A percentile compares a stretch with the other conserved stretches of the same genome.
These are phyloP conservation scores for Chaetodon trifascialis DNA, from an alignment of 2,113 vertebrate genomes.

Conservation along the genomic window DNA sequence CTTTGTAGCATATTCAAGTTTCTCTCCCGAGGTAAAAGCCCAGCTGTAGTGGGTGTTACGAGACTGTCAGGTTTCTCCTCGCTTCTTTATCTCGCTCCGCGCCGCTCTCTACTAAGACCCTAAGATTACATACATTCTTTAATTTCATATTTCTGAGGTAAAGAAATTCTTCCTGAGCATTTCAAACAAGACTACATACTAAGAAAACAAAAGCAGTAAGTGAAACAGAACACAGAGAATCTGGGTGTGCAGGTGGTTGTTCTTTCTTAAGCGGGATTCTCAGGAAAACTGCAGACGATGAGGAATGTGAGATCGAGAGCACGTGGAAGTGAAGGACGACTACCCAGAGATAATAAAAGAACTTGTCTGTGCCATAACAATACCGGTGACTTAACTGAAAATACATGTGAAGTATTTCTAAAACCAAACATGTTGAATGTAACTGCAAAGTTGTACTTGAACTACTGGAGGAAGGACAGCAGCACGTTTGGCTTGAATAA, in stretches of 20 bases:
- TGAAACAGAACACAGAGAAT: constrained; percentile 70
- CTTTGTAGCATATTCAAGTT: constrained; percentile 95
- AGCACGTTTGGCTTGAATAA: constrained; percentile 20
- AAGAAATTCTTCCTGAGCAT: constrained; percentile 98
- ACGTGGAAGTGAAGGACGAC: constrained; percentile 30
- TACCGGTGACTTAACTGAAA: constrained; percentile 7
- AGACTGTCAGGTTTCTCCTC: constrained; percentile 76
- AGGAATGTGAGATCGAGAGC: constrained; percentile 76
- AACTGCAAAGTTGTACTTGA: constrained; percentile 3
- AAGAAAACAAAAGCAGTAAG: constrained; percentile 80
- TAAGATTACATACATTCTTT: constrained; percentile 91
- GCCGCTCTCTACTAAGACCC: constrained; percentile 83
- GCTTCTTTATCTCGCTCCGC: constrained; percentile 48
- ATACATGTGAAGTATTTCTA: constrained; percentile 11
- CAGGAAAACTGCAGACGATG: constrained; percentile 69
- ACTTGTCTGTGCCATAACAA: not conserved
- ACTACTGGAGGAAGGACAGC: constrained; percentile 38
- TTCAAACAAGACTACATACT: constrained; percentile 91
- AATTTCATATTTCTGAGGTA: constrained; percentile 92
- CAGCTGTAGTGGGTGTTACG: constrained; percentile 79
- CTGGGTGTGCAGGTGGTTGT: constrained; percentile 56
- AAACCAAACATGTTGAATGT: not conserved
- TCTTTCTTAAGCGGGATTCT: constrained; percentile 53
- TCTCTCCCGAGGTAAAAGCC: constrained; percentile 85
- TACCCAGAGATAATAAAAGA: constrained; percentile 3